Base-by-base conservation (phyloP, 2,113 vertebrate genomes). In the Nicator chloris region DNA sequence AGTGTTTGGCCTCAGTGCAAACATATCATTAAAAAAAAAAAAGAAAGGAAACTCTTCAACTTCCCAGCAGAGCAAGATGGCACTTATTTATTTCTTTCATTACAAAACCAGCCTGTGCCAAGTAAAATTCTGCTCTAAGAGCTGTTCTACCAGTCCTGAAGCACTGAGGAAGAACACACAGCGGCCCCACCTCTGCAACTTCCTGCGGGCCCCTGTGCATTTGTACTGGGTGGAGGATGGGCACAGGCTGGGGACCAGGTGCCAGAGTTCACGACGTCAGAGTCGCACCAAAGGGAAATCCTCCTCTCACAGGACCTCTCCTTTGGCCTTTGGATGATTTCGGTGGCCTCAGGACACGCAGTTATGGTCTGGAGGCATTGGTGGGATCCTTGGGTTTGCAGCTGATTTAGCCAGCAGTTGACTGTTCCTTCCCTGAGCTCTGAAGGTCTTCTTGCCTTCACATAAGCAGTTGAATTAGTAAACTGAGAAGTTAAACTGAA, bases 71-170 rank as follows among this genome's bases (percentile, higher is more conserved):
- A 91, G 77, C 92, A 93, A 70, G 93, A 94, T 95, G 94, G 91
- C 87, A 95, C 87, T 95, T 91, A 78, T 71, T 96, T 95, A 83
- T 91, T 95, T 94, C 47, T 92, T 82, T 92, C 66, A 13, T 93
- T 93, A 72, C 87, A 69, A 95, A 94, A 89, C 73, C 84, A 88
- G n/a, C 49, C 70, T 0, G 27, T 95, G 96, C 96, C 94, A 95
- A 95, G 78, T 87, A 89, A 92, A 96, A 82, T 95, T 47, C 33
- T 93, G 84, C 84, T 97, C 94, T 24, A 69, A 95, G 91, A 89
- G 93, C 96, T 95, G 93, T 85, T 96, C 95, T 93, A 95, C 95
- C 94, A 95, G 94, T 95, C 94, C 65, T 39, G 3, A 86, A 92
- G 81, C 10, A 6, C 57, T 78, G 73, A 57, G 77, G 91, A 95